Percentiles rank a stretch among this genome's conserved stretches.
Conservation (phyloP, 2,888 invertebrate genomes). For the Sclerodermus sp. region DNA sequence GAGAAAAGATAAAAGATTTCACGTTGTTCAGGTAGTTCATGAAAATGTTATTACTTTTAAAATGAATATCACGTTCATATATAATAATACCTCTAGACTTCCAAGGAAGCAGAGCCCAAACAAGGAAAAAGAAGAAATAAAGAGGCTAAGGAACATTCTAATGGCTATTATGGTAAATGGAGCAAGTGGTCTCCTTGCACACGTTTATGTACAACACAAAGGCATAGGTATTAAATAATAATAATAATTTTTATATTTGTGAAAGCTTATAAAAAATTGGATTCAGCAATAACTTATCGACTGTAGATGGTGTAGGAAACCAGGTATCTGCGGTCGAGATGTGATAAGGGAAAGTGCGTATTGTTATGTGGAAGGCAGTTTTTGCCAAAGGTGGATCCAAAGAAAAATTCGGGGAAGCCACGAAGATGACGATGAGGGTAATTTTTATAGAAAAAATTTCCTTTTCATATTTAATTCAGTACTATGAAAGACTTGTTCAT, state of each 20-base stretch:
- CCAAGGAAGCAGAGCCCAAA: constrained; percentile 53
- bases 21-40: constrained; percentile 45
- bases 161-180: constrained; percentile 74
- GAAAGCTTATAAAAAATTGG: too few relatives aligned
- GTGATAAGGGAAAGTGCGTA: constrained; percentile 81
- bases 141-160: constrained; percentile 37
- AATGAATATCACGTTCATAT: too few relatives aligned
- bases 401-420: constrained; percentile 49
- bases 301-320: constrained; percentile 72
- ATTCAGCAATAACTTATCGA: not conserved
- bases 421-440: constrained; percentile 48
- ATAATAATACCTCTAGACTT: constrained; percentile 40
- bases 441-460: constrained; percentile 3
- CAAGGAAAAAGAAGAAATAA: constrained; percentile 47
- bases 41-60: too few relatives aligned
- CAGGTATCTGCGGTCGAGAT: constrained; percentile 74
- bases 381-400: constrained; percentile 73
- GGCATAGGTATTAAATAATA: constrained; percentile 65
- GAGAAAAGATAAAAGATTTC: constrained; percentile 48
- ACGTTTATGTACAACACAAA: constrained; percentile 75
- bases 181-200: constrained; percentile 82
- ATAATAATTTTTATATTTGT: constrained; percentile 5
- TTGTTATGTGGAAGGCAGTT: constrained; percentile 80
- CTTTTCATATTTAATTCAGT: not conserved
- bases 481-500: not conserved